phyloP scores from a whole-genome alignment of 2,888 invertebrate genomes.

The Chrysina gloriosa region DNA sequence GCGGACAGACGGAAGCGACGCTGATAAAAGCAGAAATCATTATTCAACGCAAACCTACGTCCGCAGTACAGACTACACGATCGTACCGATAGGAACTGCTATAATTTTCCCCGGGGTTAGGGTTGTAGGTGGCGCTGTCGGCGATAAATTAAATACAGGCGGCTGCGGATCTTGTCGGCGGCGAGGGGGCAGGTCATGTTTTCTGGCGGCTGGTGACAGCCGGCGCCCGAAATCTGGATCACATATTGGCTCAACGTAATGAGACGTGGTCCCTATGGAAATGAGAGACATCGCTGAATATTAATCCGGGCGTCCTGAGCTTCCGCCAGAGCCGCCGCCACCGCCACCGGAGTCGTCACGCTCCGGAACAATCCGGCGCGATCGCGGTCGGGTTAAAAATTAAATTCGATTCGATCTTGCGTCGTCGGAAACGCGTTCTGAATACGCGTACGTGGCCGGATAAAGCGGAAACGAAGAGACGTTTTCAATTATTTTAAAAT shows the following conservation, averaged over 20 bases:
- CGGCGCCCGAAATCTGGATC: conserved; percentile 54
- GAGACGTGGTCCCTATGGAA: conserved; percentile 15
- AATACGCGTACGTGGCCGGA: too few species aligned
- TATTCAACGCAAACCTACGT: too few species aligned
- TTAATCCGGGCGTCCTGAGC: too few species aligned
- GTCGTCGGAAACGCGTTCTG: too few species aligned
- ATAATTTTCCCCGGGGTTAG: conserved; percentile 56
- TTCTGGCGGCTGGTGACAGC: conserved; percentile 53
- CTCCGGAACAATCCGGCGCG: background rate
- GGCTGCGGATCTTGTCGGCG: conserved; percentile 52
- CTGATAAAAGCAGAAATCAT: too few species aligned
- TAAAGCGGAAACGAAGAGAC: too few species aligned
- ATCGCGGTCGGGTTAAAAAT: background rate
- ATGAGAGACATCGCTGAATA: conserved; percentile 17
- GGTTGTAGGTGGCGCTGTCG: conserved; percentile 47
- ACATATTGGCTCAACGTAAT: conserved; percentile 44
- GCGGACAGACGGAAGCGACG: too few species aligned
- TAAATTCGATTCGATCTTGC: background rate
- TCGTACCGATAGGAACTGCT: conserved; percentile 56
- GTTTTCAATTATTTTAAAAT: too few species aligned
- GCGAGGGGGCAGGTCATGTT: conserved; percentile 54
- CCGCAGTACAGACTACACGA: too few species aligned
- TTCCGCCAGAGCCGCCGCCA: too few species aligned
- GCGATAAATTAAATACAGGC: conserved; percentile 59
- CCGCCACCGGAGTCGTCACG: background rate